These are phyloP conservation scores for Agelas oroides DNA, from an alignment of 37 sponge, comb jelly and placozoan species.

Conservation along the genomic window DNA sequence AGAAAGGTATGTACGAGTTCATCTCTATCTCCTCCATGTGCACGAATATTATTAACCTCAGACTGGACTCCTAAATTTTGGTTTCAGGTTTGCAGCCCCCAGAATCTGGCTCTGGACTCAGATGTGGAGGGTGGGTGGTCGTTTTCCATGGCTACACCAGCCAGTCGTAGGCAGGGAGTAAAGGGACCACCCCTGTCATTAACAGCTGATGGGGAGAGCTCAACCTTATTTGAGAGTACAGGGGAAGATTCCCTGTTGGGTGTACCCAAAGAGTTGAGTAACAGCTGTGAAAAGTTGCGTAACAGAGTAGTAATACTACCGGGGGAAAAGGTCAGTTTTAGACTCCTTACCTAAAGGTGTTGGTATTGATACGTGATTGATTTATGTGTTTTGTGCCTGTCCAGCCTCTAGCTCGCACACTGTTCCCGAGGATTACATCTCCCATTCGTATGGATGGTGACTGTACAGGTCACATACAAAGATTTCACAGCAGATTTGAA, in stretches of 20 bases:
- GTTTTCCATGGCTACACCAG: conserved; percentile 70
- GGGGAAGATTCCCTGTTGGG: not conserved
- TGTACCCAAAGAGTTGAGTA: no score
- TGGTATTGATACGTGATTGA: not conserved
- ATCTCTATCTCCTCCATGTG: not conserved
- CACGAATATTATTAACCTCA: no score
- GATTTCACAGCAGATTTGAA: no score
- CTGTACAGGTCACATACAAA: not conserved
- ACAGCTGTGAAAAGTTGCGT: no score
- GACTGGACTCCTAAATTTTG: no score
- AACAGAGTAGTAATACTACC: not conserved
- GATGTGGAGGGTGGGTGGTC: conserved; percentile 59
- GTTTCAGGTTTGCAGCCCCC: conserved; percentile 22
- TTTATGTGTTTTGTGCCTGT: not conserved
- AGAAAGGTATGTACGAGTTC: not conserved
- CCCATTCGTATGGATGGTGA: not conserved
- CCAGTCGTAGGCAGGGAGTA: not conserved
- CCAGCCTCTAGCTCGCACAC: conserved; percentile 21
- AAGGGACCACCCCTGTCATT: not conserved
- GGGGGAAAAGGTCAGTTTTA: not conserved
- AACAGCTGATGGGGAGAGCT: conserved; percentile 3
- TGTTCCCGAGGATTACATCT: conserved; percentile 25
- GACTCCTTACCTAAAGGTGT: not conserved
- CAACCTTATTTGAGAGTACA: not conserved
- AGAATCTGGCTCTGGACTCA: conserved; percentile 25